Conservation (phyloP, 2,113 vertebrate genomes). For the Clarias macrocephalus region DNA sequence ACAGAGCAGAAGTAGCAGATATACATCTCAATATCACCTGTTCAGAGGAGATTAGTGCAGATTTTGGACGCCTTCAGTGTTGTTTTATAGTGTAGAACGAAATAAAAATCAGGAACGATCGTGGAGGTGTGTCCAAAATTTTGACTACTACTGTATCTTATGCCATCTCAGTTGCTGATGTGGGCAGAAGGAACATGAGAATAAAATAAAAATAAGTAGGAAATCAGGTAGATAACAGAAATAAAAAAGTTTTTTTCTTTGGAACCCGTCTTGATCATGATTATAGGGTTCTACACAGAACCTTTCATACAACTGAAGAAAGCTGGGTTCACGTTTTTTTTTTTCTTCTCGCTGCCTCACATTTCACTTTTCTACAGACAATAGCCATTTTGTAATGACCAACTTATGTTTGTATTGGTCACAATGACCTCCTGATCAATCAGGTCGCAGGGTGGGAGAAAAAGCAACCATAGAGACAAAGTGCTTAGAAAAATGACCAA, state of each 20-base stretch:
- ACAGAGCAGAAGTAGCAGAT: too few species aligned
- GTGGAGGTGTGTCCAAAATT: too few species aligned
- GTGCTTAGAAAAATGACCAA: neutral
- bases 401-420: neutral
- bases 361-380: neutral
- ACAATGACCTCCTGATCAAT: neutral
- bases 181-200: too few species aligned
- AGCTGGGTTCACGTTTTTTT: neutral
- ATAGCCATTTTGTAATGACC: neutral
- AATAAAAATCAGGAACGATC: too few species aligned
- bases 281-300: neutral
- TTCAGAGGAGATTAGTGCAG: too few species aligned
- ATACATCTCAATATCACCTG: too few species aligned
- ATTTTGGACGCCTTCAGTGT: too few species aligned
- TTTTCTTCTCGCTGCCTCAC: neutral
- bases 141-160: too few species aligned
- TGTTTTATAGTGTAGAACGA: too few species aligned
- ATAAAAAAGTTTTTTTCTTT: neutral
- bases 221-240: too few species aligned
- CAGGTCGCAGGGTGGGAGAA: neutral
- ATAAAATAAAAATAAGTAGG: too few species aligned
- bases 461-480: neutral
- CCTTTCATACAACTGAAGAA: neutral
- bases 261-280: neutral
- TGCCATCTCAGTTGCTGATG: too few species aligned